Percentiles rank a stretch among this genome's conserved stretches.
These are phyloP conservation scores for Tetranychus urticae DNA, from an alignment of 1,140 invertebrate genomes.

Conservation along the genomic window DNA sequence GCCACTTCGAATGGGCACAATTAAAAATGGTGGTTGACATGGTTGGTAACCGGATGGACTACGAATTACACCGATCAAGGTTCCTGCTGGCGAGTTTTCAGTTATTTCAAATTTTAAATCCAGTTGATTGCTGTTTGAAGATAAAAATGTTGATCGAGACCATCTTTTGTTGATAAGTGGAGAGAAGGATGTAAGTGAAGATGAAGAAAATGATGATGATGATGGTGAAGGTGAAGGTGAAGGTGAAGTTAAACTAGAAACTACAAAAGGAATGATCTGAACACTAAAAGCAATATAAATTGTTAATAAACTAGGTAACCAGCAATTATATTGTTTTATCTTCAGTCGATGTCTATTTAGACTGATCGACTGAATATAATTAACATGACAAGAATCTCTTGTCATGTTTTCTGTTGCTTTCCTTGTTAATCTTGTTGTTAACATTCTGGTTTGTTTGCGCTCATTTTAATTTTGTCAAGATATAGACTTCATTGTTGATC, in stretches of 20 bases:
- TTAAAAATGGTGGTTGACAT: conserved; percentile 51
- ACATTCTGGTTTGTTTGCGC: too few species aligned
- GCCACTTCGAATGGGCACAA: conserved; percentile 58
- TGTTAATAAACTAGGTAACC: background rate
- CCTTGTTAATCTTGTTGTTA: too few species aligned
- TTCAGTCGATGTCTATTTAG: background rate
- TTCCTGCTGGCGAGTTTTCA: conserved; percentile 59
- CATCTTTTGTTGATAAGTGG: background rate
- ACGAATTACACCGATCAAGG: conserved; percentile 59
- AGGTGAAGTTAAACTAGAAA: background rate
- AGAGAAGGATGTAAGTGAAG: background rate
- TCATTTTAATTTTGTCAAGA: too few species aligned
- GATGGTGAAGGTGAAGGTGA: background rate
- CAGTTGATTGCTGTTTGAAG: background rate
- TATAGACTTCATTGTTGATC: too few species aligned
- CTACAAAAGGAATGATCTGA: background rate
- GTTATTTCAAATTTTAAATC: conserved; percentile 39
- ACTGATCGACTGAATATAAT: background rate
- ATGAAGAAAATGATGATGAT: background rate
- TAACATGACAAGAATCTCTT: background rate
- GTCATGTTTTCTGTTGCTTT: too few species aligned
- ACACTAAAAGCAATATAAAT: background rate
- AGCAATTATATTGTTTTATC: background rate
- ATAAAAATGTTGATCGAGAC: background rate
- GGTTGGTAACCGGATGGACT: conserved; percentile 29